Base-by-base conservation (phyloP, 2,113 vertebrate species). In the Oxygymnocypris stewartii region DNA sequence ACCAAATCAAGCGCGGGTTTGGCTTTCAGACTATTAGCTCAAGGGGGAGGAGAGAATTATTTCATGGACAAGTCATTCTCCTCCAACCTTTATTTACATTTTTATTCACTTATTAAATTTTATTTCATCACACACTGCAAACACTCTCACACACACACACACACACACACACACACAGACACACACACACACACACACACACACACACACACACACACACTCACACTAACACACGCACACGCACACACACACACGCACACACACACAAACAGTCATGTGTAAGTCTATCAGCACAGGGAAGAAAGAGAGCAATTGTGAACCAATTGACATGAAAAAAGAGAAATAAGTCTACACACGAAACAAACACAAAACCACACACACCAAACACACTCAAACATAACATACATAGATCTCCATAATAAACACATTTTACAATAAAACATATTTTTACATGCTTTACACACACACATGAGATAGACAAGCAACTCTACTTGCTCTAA, bases 81-180 rank as follows among this genome's bases (percentile, higher is more conserved):
- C 97, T 94, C 96, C 98, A 98, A 97, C 97, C 97, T 98, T 97
- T 98, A 98, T 98, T 98, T 99, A 98, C 97, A 98, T 99, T 98
- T 99, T 99, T 98, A 98, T 99, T 97, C 96, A 97, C 96, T 98
- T 98, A 98, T 98, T 98, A 98, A 96, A 97, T 99, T 98, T 97
- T 96, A 97, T 97, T 97, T 96, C 96, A 95, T 96, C 94, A 94
- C 91, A 93, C 89, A 92, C 92, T 91, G 12, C 88, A 59, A 74
- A 57, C 73, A 61, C 84, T 80, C 84, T 20, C 84, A 79, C 88
- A 81, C 85, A 84, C 88, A 49, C 78, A 82, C 31, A 94, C 91
- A 93, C 89, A 49, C 78, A 82, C 31, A 94, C 91, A 93, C 73
- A 20, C 74, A 49, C 51, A 87, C 16, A 25, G 1, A 49, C 78